phyloP scores from a whole-genome alignment of 2,888 invertebrate species.

The Acanthosepion esculentum region DNA sequence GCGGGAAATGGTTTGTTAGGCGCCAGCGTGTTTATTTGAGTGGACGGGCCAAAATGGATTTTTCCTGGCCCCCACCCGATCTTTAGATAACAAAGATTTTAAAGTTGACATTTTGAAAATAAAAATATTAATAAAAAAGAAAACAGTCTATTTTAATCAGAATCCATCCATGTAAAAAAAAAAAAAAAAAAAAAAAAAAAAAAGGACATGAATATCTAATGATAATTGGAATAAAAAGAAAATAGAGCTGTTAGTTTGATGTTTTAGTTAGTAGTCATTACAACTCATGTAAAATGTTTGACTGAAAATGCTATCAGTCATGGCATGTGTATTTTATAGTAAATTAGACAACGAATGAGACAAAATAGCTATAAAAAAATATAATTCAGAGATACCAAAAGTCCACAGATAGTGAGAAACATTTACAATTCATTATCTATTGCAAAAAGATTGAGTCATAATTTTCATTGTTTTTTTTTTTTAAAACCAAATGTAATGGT shows the following conservation, averaged over 20 bases:
- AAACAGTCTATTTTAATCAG: background rate
- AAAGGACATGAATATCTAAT: background rate
- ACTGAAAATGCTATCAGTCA: too few species aligned
- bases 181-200: background rate
- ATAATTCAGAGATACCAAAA: too few species aligned
- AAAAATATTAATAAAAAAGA: background rate
- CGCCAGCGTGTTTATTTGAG: constrained; percentile 6
- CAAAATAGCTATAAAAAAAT: too few species aligned
- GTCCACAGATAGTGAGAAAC: too few species aligned
- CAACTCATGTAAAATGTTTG: too few species aligned
- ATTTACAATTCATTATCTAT: too few species aligned
- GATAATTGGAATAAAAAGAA: background rate
- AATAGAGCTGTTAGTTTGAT: background rate
- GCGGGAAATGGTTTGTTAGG: background rate
- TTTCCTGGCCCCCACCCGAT: background rate
- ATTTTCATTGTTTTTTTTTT: too few species aligned
- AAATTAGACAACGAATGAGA: too few species aligned
- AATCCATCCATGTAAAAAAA: background rate
- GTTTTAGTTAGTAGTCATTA: too few species aligned
- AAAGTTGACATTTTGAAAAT: background rate
- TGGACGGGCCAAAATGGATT: constrained; percentile 9
- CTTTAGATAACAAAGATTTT: background rate
- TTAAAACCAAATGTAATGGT: too few species aligned
- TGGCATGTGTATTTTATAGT: too few species aligned
- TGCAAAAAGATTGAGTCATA: too few species aligned